Base-by-base conservation (phyloP, 2,888 invertebrate species). In the Hirudinaria manillensis region DNA sequence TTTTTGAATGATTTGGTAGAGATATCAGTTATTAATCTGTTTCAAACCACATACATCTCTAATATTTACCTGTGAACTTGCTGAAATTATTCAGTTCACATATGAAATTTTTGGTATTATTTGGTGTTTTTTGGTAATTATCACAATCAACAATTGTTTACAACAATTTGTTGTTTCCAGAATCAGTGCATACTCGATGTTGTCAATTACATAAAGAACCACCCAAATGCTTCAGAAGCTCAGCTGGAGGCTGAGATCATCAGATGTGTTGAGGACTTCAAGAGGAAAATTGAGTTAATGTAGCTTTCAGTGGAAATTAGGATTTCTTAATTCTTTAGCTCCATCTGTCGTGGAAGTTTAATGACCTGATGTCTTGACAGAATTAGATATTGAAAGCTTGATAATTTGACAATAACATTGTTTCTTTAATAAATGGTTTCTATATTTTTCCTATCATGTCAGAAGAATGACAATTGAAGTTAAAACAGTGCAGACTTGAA, bases 221-320 rank as follows among this genome's bases (percentile, higher is more conserved):
- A 78, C 70, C 78, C 78, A 19, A 77, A 56, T 27, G 77, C 78
- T 19, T 67, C 75, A 24, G 77, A 78, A 66, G 68, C 45, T 16
- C 70, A 78, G 67, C 74, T 78, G 10, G 61, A 76, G 4, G 72
- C 65, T 51, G 78, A 75, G 32, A 72, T 78, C 19, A 34, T 38
- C 19, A 76, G 76, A 38, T 56, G 75, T n/a, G 70, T 78, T 7
- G 73, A 55, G 21, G 61, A 51, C 0, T 78, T 78, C 71, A 53
- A 77, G 45, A 51, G 53, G 6, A 76, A 77, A 75, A 67, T 78
- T 38, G 77, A 77, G 61, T 24, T 10, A 29, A 61, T 61, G 61
- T 61, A 61, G 13, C 24, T 61, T 27, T 27, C 29, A 61, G 21
- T 21, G 24, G 19, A 61, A 45, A 45, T 45, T 45, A 45, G 45